These are phyloP conservation scores for Drosophila niveifrons DNA, from an alignment of 2,888 invertebrate genomes.

Conservation along the genomic window DNA sequence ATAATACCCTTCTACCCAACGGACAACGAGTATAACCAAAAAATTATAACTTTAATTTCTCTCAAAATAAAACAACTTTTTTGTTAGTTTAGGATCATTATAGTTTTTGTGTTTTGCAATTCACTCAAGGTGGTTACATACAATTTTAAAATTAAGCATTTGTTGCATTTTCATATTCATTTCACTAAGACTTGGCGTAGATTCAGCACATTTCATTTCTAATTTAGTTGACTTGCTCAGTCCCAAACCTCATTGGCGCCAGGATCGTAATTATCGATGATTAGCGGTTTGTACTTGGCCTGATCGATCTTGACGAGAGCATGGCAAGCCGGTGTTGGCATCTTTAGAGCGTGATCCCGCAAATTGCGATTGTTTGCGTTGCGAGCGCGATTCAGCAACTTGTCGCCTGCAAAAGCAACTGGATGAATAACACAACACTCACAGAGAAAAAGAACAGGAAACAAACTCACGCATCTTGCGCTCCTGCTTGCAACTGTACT, in stretches of 20 bases:
- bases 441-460: background rate
- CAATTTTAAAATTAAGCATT: slow-evolving; percentile 3
- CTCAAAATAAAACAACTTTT: slow-evolving; percentile 9
- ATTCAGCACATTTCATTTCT: background rate
- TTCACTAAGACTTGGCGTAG: background rate
- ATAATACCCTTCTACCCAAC: too few relatives aligned
- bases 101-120: background rate
- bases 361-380: slow-evolving; percentile 52
- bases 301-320: slow-evolving; percentile 47
- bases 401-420: slow-evolving; percentile 57
- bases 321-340: slow-evolving; percentile 66
- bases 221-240: slow-evolving; percentile 3
- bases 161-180: background rate
- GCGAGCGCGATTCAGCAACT: slow-evolving; percentile 62
- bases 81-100: background rate
- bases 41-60: too few relatives aligned
- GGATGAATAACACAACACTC: background rate
- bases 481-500: slow-evolving; percentile 65
- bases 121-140: background rate
- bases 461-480: slow-evolving; percentile 64
- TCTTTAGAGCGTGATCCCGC: slow-evolving; percentile 48
- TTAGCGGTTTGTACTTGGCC: slow-evolving; percentile 10
- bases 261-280: slow-evolving; percentile 29
- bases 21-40: too few relatives aligned
- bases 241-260: background rate